A percentile compares a stretch with the other conserved stretches of the same genome.
Evolutionary conservation across 1,140 invertebrate species (phyloP).

Genomic region (Rhagoletis zephyria): DNA sequence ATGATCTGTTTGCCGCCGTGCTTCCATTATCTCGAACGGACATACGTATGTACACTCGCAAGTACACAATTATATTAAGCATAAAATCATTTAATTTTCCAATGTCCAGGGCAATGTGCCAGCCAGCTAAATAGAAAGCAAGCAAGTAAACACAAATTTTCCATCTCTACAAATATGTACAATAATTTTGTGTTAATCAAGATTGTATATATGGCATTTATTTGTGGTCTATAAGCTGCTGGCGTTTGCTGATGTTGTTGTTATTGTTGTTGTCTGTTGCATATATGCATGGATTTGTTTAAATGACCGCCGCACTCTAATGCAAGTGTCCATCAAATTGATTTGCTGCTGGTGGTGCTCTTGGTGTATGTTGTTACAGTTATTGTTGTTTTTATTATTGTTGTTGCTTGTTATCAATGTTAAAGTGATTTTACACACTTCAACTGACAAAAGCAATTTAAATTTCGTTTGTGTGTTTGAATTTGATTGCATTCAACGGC

Average conservation of each 20-base stretch:
- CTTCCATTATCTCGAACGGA: background rate
- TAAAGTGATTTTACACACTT: conserved; percentile 48
- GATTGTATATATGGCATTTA: conserved; percentile 26
- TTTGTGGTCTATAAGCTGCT: conserved; percentile 5
- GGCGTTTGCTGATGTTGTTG: background rate
- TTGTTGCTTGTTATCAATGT: conserved; percentile 50
- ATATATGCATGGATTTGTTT: background rate
- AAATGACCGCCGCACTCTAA: conserved; percentile 43
- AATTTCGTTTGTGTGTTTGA: conserved; percentile 16
- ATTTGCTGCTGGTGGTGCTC: conserved; percentile 20
- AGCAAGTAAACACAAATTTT: conserved; percentile 24
- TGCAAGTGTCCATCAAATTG: conserved; percentile 54
- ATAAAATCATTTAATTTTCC: background rate
- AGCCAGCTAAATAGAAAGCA: background rate
- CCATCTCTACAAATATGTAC: background rate
- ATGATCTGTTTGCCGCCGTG: background rate
- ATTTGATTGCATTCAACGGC: background rate
- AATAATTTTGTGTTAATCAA: conserved; percentile 45
- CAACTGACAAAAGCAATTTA: conserved; percentile 50
- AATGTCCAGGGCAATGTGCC: background rate
- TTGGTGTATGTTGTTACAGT: too few relatives aligned
- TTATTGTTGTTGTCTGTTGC: background rate
- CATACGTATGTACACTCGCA: background rate
- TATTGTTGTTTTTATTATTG: background rate
- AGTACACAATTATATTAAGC: background rate